Percentiles rank a stretch among this genome's conserved stretches.
Evolutionary conservation across 2,888 invertebrate genomes (phyloP).

Genomic region (Cheilosia vernalis): DNA sequence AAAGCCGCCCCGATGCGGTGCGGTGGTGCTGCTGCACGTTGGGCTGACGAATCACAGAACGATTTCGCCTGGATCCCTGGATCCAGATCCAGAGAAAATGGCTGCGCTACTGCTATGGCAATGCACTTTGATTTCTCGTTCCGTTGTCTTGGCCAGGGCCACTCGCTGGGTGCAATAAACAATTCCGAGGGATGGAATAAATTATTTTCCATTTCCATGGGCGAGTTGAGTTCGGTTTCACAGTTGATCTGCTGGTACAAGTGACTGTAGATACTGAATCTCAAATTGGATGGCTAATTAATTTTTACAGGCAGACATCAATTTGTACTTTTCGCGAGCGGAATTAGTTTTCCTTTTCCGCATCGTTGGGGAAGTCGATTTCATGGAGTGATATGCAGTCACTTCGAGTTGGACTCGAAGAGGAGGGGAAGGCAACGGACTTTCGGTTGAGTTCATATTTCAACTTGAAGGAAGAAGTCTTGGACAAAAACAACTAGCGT

Average conservation of each 20-base stretch:
- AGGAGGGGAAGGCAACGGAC: too few relatives aligned
- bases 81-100: constrained; percentile 70
- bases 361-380: constrained; percentile 10
- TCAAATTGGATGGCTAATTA: constrained; percentile 59
- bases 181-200: constrained; percentile 72
- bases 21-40: constrained; percentile 36
- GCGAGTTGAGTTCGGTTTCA: constrained; percentile 40
- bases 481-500: too few relatives aligned
- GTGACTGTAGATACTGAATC: constrained; percentile 15
- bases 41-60: constrained; percentile 71
- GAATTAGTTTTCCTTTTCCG: constrained; percentile 21
- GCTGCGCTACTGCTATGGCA: constrained; percentile 48
- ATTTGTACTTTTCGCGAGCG: constrained; percentile 54
- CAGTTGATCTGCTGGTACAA: constrained; percentile 8
- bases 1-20: constrained; percentile 55
- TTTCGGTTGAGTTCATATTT: too few relatives aligned
- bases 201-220: constrained; percentile 61
- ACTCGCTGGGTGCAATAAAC: constrained; percentile 57
- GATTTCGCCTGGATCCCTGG: constrained; percentile 54
- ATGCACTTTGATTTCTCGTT: constrained; percentile 53
- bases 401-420: background rate
- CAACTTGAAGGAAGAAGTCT: too few relatives aligned
- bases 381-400: background rate
- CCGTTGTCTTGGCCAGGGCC: constrained; percentile 2
- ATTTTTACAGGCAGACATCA: constrained; percentile 49